These are phyloP conservation scores for Zophobas morio DNA, from an alignment of 1,140 invertebrate genomes.

Conservation along the genomic window DNA sequence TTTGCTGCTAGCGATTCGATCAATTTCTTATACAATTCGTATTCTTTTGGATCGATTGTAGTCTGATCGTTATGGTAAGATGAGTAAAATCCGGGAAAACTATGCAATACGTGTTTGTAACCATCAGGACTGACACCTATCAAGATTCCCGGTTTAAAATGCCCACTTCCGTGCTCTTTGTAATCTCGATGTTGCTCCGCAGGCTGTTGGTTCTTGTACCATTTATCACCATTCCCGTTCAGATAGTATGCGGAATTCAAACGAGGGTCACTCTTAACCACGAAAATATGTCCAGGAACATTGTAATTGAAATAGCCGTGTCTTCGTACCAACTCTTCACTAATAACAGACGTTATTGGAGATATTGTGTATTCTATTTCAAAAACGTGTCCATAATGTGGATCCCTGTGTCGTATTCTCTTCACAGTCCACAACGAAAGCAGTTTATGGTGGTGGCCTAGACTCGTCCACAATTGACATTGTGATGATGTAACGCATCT, in stretches of 20 bases:
- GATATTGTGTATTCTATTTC: slow-evolving; percentile 77
- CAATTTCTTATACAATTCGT: slow-evolving; percentile 57
- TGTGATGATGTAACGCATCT: slow-evolving; percentile 37
- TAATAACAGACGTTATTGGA: slow-evolving; percentile 64
- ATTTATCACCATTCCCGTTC: slow-evolving; percentile 11
- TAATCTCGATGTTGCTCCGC: slow-evolving; percentile 23
- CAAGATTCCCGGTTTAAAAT: slow-evolving; percentile 52
- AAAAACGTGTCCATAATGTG: slow-evolving; percentile 69
- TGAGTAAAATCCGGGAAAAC: slow-evolving; percentile 49
- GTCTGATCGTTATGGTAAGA: slow-evolving; percentile 37
- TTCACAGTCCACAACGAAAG: slow-evolving; percentile 77
- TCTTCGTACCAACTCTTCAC: slow-evolving; percentile 49
- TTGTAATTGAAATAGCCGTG: slow-evolving; percentile 62
- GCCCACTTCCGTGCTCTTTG: slow-evolving; percentile 27
- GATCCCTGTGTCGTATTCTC: slow-evolving; percentile 74
- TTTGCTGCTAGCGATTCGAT: slow-evolving; percentile 55
- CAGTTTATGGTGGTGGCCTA: slow-evolving; percentile 66
- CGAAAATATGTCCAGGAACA: slow-evolving; percentile 64
- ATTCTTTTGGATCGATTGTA: slow-evolving; percentile 55
- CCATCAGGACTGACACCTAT: slow-evolving; percentile 57
- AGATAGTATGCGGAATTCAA: slow-evolving; percentile 8
- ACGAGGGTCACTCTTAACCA: slow-evolving; percentile 52
- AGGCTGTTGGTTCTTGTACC: not conserved
- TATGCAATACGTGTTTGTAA: slow-evolving; percentile 59
- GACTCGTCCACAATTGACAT: slow-evolving; percentile 55